Conservation (phyloP, 1,140 invertebrate genomes). For the Steinernema khuongi region DNA sequence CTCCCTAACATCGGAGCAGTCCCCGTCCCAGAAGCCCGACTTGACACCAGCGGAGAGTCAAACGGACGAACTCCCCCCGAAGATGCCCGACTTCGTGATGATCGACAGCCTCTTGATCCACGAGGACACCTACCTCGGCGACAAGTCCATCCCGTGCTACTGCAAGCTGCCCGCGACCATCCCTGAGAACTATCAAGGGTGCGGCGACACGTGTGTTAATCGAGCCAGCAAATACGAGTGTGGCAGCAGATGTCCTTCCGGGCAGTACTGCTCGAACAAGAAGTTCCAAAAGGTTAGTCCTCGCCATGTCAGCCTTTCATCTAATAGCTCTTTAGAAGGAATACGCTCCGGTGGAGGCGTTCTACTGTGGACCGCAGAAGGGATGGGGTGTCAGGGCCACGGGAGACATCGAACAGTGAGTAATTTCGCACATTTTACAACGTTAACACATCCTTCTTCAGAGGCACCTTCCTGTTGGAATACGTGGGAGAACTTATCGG, state of each 20-base stretch:
- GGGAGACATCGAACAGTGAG: slow-evolving; percentile 31
- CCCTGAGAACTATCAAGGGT: not conserved
- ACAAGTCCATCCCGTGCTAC: not conserved
- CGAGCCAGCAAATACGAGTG: not conserved
- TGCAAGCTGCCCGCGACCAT: not conserved
- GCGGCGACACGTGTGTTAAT: not conserved
- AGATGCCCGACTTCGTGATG: not conserved
- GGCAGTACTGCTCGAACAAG: not conserved
- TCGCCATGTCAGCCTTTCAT: not conserved
- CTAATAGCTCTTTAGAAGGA: slow-evolving; percentile 25
- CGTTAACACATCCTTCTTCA: slow-evolving; percentile 56
- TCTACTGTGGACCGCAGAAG: slow-evolving; percentile 33
- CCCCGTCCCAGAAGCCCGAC: not conserved
- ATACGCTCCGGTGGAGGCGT: slow-evolving; percentile 31
- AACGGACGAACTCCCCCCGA: not conserved
- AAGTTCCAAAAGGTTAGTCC: slow-evolving; percentile 1
- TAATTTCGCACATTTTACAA: not conserved
- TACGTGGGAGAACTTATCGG: slow-evolving; percentile 94
- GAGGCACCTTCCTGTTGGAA: slow-evolving; percentile 92
- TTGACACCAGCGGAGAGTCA: not conserved
- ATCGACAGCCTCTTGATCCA: not conserved
- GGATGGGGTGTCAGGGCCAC: slow-evolving; percentile 31
- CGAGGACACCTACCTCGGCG: not conserved
- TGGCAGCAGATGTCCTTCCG: not conserved
- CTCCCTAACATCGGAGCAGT: not conserved